Evolutionary conservation across 2,797 vertebrate species (phyloP).

Genomic region (Masticophis lateralis): DNA sequence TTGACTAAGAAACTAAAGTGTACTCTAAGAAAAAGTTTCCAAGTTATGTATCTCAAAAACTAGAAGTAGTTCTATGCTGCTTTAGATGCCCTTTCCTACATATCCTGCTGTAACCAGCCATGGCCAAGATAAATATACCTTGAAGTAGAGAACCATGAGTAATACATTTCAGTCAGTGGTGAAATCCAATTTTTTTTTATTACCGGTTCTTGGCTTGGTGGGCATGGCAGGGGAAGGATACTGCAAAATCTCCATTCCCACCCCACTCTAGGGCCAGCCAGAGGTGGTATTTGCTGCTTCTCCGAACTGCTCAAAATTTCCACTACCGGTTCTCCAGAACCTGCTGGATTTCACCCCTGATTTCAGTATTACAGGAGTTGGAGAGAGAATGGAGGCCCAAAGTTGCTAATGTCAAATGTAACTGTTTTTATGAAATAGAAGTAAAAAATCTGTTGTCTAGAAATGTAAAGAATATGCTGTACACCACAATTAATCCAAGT

Average conservation of each 20-base stretch:
- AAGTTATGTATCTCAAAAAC: background rate
- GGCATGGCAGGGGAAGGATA: no score
- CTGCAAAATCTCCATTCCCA: no score
- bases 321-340: no score
- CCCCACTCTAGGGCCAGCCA: no score
- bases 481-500: background rate
- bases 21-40: background rate
- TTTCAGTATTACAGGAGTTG: background rate
- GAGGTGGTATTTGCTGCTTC: no score
- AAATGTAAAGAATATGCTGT: background rate
- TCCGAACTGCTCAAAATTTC: no score
- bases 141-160: background rate
- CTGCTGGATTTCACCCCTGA: no score
- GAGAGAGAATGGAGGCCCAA: background rate
- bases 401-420: background rate
- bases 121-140: background rate
- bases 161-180: background rate
- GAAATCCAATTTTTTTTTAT: no score
- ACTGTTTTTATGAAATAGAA: background rate
- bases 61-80: background rate
- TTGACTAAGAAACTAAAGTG: background rate
- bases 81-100: background rate
- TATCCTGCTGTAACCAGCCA: background rate
- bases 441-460: background rate
- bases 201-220: no score